Evolutionary conservation across 2,888 invertebrate species (phyloP).

Genomic region (Tanypteryx hageni): DNA sequence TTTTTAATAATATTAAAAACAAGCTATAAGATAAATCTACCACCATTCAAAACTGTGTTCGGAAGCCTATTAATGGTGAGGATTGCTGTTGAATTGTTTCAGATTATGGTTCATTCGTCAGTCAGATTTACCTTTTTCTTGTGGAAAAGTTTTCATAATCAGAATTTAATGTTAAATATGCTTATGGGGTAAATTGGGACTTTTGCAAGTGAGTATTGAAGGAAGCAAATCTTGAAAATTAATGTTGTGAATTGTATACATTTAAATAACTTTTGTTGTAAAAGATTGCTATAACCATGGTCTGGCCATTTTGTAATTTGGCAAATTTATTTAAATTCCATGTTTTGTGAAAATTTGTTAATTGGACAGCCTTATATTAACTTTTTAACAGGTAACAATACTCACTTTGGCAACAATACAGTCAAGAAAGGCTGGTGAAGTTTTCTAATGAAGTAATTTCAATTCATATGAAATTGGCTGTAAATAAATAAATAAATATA

Average conservation of each 20-base stretch:
- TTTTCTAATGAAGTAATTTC: slow-evolving; percentile 23
- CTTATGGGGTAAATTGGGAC: neutral
- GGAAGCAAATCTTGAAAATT: neutral
- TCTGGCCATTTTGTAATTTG: neutral
- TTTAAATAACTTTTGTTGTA: neutral
- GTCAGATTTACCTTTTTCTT: neutral
- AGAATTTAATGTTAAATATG: neutral
- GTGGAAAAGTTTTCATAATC: neutral
- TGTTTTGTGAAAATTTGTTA: neutral
- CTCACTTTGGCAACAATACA: slow-evolving; percentile 39
- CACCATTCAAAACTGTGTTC: slow-evolving; percentile 63
- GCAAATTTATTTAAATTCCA: neutral
- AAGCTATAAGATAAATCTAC: slow-evolving; percentile 49
- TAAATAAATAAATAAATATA: slow-evolving; percentile 40
- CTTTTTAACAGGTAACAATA: neutral
- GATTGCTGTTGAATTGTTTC: slow-evolving; percentile 6
- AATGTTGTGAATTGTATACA: neutral
- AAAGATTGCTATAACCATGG: neutral
- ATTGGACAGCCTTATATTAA: neutral
- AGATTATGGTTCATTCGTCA: too few relatives aligned
- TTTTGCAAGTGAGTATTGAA: neutral
- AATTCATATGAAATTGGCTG: slow-evolving; percentile 49
- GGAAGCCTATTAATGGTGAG: slow-evolving; percentile 8
- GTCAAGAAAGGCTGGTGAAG: slow-evolving; percentile 52
- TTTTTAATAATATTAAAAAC: neutral